Conservation (phyloP, 2,113 vertebrate genomes). For the Salvelinus namaycush region DNA sequence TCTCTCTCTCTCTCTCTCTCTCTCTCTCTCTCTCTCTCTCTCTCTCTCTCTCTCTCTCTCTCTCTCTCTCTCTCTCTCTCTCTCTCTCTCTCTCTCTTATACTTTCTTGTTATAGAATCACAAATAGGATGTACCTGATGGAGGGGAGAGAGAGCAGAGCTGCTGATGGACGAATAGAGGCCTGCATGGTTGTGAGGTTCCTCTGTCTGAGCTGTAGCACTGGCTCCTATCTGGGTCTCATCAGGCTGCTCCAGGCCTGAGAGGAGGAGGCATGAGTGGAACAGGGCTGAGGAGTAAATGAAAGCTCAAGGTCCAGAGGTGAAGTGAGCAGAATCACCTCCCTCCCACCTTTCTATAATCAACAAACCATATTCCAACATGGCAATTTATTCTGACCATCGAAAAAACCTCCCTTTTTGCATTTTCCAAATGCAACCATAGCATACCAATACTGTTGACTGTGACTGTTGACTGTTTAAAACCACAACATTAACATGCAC, state of each 20-base stretch:
- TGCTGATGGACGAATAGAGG: conserved; percentile 28
- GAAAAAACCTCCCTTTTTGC: no score
- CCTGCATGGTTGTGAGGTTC: conserved; percentile 47
- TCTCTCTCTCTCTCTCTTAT: no score
- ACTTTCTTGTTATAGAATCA: not conserved
- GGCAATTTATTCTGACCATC: no score
- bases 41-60: no score
- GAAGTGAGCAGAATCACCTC: not conserved
- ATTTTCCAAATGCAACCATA: not conserved
- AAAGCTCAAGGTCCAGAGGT: conserved; percentile 39
- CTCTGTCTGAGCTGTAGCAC: conserved; percentile 32
- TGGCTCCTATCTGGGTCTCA: conserved; percentile 53
- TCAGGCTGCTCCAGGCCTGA: conserved; percentile 50
- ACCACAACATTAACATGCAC: not conserved
- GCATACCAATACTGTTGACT: not conserved
- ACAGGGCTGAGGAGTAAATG: conserved; percentile 50
- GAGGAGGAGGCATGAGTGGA: conserved; percentile 51
- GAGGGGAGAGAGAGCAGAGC: not conserved
- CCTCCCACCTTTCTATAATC: not conserved
- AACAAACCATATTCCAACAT: not conserved
- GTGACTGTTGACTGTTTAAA: not conserved
- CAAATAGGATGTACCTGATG: no score
- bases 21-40: no score
- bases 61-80: no score
- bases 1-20: no score